Conservation (phyloP, 2,797 vertebrate genomes). For the Loriculus beryllinus region DNA sequence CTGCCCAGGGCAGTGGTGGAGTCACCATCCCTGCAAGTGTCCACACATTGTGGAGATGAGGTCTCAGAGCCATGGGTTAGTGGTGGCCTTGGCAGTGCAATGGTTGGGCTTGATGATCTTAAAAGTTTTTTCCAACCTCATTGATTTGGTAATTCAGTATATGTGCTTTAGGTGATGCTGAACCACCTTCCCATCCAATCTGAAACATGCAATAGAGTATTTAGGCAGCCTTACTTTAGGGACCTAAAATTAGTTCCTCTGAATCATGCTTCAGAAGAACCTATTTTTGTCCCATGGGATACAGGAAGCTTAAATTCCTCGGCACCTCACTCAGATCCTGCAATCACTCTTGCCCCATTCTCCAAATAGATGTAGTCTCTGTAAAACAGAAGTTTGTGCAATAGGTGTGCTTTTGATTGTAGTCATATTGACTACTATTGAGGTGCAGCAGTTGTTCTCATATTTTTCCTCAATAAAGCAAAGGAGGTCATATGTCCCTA, state of each 20-base stretch:
- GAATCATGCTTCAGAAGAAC: constrained; percentile 19
- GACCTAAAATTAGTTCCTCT: constrained; percentile 55
- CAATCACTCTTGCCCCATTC: background rate
- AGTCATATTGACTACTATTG: background rate
- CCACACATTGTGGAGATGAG: background rate
- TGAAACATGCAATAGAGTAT: background rate
- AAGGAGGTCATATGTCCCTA: background rate
- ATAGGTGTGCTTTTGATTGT: background rate
- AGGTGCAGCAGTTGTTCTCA: background rate
- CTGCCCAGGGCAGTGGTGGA: background rate
- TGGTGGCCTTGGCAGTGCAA: background rate
- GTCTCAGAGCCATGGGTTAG: background rate
- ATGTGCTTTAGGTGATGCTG: background rate
- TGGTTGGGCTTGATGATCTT: background rate
- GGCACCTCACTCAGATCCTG: background rate
- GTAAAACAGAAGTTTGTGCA: background rate
- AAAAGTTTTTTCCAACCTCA: background rate
- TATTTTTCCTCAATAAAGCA: background rate
- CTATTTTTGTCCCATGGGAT: constrained; percentile 34
- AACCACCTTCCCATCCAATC: background rate
- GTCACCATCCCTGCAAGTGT: background rate
- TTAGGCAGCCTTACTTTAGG: constrained; percentile 33
- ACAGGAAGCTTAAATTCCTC: constrained; percentile 22
- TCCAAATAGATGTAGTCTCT: background rate
- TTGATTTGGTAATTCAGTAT: background rate